Evolutionary conservation across 2,113 vertebrate species (phyloP), one percentile per base, ranked within the genome.

Genomic region (Arenaria interpres): DNA sequence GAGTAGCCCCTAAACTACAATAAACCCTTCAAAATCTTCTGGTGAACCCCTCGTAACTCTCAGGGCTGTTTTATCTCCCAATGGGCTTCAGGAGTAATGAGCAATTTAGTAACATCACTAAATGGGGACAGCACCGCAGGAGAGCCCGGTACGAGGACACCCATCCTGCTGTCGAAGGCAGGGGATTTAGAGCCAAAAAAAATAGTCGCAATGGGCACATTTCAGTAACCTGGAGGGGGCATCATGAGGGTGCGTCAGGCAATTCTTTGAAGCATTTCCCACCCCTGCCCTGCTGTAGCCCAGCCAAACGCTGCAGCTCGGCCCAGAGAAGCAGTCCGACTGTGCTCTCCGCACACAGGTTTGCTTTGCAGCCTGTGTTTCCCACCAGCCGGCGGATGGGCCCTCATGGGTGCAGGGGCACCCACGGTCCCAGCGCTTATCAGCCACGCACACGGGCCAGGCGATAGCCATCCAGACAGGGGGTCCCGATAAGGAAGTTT

Each of bases 371-470:
- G 74, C 18, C 27, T 33, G 15, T 51, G 1, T 21, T 85, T 48
- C 56, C 7, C 1, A n/a, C 41, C 43, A 59, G 32, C 16, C 10
- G 19, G 76, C 28, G 8, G 80, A 73, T 37, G 28, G 32, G 53
- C 25, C 91, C 53, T 57, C 21, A 4, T 2, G 37, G 37, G 43
- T 48, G 46, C 62, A 50, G 2, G 2, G 20, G 14, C 59, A 89
- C 53, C 53, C 63, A 23, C 6, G 1, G 60, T 24, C n/a, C 18
- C 0, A 0, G 35, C 1, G 1, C 16, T 84, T 82, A 89, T 89
- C 85, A 53, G 56, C 0, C 0, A 91, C 28, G 46, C 81, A 57
- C 1, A 0, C 6, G 66, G 50, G 50, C 39, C 1, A 67, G 54
- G 66, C 2, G 4, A 11, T 73, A 67, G 16, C 78, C 23, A 4